Evolutionary conservation across 2,113 vertebrate genomes (phyloP), one percentile per base, ranked within the genome.

Genomic region (Shinisaurus crocodilurus): DNA sequence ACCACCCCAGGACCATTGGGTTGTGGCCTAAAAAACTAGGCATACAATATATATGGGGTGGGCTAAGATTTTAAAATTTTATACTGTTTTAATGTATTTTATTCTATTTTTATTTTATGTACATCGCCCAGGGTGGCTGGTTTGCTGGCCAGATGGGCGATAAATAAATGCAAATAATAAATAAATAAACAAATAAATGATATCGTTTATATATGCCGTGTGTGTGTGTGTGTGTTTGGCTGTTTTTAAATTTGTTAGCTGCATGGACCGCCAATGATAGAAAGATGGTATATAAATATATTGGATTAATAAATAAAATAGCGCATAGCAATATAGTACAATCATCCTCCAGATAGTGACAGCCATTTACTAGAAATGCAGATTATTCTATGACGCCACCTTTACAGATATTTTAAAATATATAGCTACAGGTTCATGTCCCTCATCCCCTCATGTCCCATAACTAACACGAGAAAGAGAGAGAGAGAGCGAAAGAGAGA

Each of bases 381-480:
- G 18, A 40, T 37, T 48, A 85, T 69, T 48, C 32, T 76, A 27
- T 8, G 0, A 82, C 34, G 32, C 69, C 6, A 63, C 12, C 37
- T 84, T 85, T 69, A 32, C 27, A 57, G 57, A 37, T 77, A 20
- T 45, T 45, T 89, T 34, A 74, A 83, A 89, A 83, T 82, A 60
- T 23, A 75, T 60, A 75, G n/a, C 50, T 40, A n/a, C 37, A 37
- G 69, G 32, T 74, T 86, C 3, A 75, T 75, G 48, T 32, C 6
- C 15, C 18, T 23, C n/a, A 34, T 65, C 79, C 37, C 12, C 29
- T 45, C n/a, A n/a, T n/a, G n/a, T n/a, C n/a, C n/a, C n/a, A 43
- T 40, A 25, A 29, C 57, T 79, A 65, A 25, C 16, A 65, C 65
- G 20, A 16, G 6, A 23, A 67, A 3, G 3, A 8, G 37, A 15